phyloP scores from a whole-genome alignment of 2,888 invertebrate genomes.

The Melangyna quadrimaculata region DNA sequence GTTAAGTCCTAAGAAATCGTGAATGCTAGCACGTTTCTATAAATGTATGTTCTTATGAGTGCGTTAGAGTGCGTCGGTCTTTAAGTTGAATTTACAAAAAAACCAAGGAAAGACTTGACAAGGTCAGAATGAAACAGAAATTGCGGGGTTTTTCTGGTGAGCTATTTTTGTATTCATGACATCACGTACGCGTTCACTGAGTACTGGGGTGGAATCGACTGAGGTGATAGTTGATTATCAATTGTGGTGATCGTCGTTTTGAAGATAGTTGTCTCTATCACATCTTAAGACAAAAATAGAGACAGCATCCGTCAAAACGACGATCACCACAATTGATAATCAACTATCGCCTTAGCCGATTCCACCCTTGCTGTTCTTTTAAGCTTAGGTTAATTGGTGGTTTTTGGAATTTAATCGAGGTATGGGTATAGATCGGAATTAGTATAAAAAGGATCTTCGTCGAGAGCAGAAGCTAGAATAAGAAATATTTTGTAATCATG shows the following conservation, averaged over 20 bases:
- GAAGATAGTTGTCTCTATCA: too few relatives aligned
- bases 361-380: neutral
- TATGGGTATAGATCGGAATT: neutral
- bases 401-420: neutral
- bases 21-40: neutral
- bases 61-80: slow-evolving; percentile 6
- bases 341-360: too few relatives aligned
- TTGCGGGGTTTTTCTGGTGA: neutral
- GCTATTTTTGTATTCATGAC: neutral
- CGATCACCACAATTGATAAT: too few relatives aligned
- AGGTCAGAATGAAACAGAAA: neutral
- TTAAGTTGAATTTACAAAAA: neutral
- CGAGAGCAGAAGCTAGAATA: neutral
- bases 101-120: neutral
- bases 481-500: neutral
- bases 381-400: neutral
- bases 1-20: neutral
- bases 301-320: too few relatives aligned
- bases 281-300: too few relatives aligned
- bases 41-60: neutral
- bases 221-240: too few relatives aligned
- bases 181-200: too few relatives aligned
- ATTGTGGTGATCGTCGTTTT: too few relatives aligned
- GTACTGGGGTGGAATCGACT: too few relatives aligned
- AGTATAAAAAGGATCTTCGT: neutral